Conservation (phyloP, 2,888 invertebrate species). For the Cancer borealis region DNA sequence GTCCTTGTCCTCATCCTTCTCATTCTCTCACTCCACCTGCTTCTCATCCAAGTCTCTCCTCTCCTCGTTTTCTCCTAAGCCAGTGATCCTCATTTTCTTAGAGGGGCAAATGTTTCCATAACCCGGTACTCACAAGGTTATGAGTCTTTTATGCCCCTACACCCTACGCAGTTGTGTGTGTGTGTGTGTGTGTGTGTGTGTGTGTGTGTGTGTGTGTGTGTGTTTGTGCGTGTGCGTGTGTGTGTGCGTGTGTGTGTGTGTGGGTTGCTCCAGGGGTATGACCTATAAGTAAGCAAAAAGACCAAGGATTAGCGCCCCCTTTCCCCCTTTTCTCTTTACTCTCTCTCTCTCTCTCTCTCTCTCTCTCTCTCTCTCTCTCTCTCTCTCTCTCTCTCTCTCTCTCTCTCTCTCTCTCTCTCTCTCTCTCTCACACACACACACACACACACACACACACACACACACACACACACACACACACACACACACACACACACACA, state of each 20-base stretch:
- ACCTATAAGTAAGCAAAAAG: neutral
- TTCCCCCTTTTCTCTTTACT: neutral
- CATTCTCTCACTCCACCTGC: neutral
- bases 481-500: too few relatives aligned
- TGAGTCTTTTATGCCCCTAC: neutral
- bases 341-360: conserved; percentile 3
- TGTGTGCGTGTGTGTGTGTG: too few relatives aligned
- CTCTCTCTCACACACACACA: too few relatives aligned
- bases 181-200: conserved; percentile 20
- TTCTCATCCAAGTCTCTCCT: neutral
- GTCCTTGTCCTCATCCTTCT: too few relatives aligned
- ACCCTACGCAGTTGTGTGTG: neutral
- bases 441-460: too few relatives aligned
- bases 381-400: too few relatives aligned
- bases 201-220: conserved; percentile 4
- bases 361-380: too few relatives aligned
- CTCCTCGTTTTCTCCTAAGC: conserved; percentile 11
- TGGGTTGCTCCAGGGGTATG: too few relatives aligned
- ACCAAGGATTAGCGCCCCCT: neutral
- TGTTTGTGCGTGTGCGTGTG: too few relatives aligned
- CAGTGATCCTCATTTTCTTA: neutral
- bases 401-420: too few relatives aligned
- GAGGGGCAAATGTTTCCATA: conserved; percentile 11
- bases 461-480: too few relatives aligned
- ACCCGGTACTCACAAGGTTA: neutral